Conservation (phyloP, 2,888 invertebrate genomes). For the Sesamia inferens region DNA sequence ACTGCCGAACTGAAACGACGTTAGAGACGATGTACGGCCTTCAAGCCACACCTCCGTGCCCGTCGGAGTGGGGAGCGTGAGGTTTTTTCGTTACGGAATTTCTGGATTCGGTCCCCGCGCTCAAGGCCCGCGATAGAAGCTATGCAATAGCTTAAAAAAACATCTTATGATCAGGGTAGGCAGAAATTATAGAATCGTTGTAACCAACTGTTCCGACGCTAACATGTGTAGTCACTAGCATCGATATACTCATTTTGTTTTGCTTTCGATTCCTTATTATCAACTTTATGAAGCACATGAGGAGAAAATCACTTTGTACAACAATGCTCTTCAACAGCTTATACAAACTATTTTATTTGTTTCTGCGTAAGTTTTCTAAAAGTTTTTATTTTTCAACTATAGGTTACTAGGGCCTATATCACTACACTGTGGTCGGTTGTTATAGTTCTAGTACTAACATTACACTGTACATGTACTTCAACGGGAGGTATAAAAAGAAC, state of each 20-base stretch:
- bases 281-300: background rate
- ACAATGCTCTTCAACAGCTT: conserved; percentile 24
- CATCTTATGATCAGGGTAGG: background rate
- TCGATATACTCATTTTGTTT: background rate
- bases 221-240: background rate
- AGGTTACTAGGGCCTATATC: too few relatives aligned
- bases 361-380: conserved; percentile 26
- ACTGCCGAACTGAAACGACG: too few relatives aligned
- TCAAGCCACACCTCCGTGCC: too few relatives aligned
- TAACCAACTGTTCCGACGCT: background rate
- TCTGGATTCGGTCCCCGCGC: too few relatives aligned
- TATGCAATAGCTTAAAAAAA: too few relatives aligned
- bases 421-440: conserved; percentile 11
- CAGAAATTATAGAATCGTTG: background rate
- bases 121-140: too few relatives aligned
- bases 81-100: too few relatives aligned
- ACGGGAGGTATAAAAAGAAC: background rate
- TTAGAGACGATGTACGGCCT: too few relatives aligned
- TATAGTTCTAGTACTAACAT: conserved; percentile 4
- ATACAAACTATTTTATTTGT: conserved; percentile 28
- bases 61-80: too few relatives aligned
- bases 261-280: background rate
- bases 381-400: conserved; percentile 52
- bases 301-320: background rate
- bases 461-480: background rate